Percentiles rank a stretch among this genome's conserved stretches.
Conservation (phyloP, 2,888 invertebrate genomes). For the Caradrina clavipalpis region DNA sequence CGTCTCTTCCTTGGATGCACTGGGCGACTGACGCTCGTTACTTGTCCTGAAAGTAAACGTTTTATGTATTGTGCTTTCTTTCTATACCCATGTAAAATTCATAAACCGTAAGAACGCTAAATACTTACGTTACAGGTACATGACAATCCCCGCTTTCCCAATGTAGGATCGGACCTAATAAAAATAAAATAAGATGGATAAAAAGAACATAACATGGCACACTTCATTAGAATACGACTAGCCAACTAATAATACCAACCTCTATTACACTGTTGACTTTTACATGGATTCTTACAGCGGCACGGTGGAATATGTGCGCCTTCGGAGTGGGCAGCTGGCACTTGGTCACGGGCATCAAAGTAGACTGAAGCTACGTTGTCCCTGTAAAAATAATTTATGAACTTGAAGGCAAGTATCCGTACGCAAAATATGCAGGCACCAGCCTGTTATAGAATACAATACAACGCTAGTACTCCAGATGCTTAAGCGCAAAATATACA, state of each 20-base stretch:
- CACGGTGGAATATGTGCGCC: constrained; percentile 18
- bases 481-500: not conserved
- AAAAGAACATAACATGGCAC: not conserved
- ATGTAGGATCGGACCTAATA: constrained; percentile 48
- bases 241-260: constrained; percentile 33
- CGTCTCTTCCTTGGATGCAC: constrained; percentile 36
- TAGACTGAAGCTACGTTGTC: constrained; percentile 80
- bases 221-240: not conserved
- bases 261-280: constrained; percentile 50
- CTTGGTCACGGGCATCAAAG: constrained; percentile 63
- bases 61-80: not conserved
- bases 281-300: constrained; percentile 41
- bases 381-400: constrained; percentile 68
- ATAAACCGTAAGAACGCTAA: not conserved
- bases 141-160: constrained; percentile 62
- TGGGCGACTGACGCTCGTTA: constrained; percentile 41
- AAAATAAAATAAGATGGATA: constrained; percentile 3
- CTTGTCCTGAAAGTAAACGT: constrained; percentile 41
- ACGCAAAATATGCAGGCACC: no score
- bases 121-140: constrained; percentile 59
- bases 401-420: not conserved
- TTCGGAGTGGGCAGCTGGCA: constrained; percentile 12
- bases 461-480: not conserved
- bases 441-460: no score
- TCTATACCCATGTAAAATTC: not conserved